Evolutionary conservation across 2,888 invertebrate species (phyloP).

Genomic region (Galerucella calmariensis): DNA sequence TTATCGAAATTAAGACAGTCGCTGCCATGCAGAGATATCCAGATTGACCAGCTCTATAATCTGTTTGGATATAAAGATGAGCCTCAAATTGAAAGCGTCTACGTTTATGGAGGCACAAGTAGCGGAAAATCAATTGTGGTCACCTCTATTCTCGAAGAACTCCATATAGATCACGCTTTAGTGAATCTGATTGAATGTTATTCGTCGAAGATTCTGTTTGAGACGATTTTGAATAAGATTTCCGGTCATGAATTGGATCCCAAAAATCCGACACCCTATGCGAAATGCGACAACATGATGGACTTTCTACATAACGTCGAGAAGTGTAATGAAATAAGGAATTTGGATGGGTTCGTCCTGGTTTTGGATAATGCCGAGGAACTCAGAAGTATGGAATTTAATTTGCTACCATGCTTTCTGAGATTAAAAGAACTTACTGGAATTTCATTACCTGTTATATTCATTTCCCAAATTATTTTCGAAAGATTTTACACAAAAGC

Average conservation of each 20-base stretch:
- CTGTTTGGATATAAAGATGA: conserved; percentile 69
- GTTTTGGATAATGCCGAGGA: conserved; percentile 86
- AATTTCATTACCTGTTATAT: conserved; percentile 78
- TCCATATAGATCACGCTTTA: conserved; percentile 71
- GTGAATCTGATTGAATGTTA: conserved; percentile 88
- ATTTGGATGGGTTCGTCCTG: conserved; percentile 71
- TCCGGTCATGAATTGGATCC: conserved; percentile 62
- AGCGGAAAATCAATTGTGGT: conserved; percentile 85
- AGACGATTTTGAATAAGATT: conserved; percentile 76
- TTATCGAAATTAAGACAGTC: conserved; percentile 44
- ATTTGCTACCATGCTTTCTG: conserved; percentile 78
- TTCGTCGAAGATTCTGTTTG: conserved; percentile 79
- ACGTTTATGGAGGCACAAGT: conserved; percentile 84
- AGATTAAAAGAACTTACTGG: conserved; percentile 79
- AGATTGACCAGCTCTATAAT: conserved; percentile 60
- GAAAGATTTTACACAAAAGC: conserved; percentile 82
- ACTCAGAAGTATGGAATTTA: conserved; percentile 78
- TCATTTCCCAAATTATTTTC: conserved; percentile 82
- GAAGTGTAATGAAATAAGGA: conserved; percentile 48
- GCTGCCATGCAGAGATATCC: conserved; percentile 58
- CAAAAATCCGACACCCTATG: conserved; percentile 60
- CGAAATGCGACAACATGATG: conserved; percentile 76
- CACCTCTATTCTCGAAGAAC: conserved; percentile 69
- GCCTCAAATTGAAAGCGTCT: conserved; percentile 76
- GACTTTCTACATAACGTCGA: conserved; percentile 69